A percentile compares a stretch with the other conserved stretches of the same genome.
Evolutionary conservation across 2,797 vertebrate species (phyloP).

Genomic region (Pseudochaenichthys georgianus): DNA sequence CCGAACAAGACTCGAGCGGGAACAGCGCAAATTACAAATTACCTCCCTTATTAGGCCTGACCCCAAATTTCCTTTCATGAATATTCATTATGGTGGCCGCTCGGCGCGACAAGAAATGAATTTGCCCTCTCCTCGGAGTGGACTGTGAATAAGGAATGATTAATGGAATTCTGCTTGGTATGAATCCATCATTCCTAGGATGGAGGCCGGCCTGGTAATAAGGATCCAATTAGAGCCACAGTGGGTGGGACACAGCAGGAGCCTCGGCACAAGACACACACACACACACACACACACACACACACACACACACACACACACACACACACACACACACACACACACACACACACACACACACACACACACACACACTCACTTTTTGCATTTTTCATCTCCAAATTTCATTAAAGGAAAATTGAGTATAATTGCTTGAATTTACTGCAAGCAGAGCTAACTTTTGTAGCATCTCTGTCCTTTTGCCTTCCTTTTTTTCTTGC

Average conservation of each 20-base stretch:
- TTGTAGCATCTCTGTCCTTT: conserved; percentile 28
- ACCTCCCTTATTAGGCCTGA: conserved; percentile 89
- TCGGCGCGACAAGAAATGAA: conserved; percentile 81
- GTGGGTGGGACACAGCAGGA: conserved; percentile 83
- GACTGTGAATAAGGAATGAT: conserved; percentile 90
- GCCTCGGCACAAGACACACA: conserved; percentile 59
- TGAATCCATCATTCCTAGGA: conserved; percentile 87
- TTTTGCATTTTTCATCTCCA: conserved; percentile 43
- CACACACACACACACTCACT: conserved; percentile 6
- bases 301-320: no score
- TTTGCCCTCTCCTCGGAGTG: conserved; percentile 82
- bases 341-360: no score
- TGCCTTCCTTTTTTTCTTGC: conserved; percentile 7
- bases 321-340: no score
- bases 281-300: no score
- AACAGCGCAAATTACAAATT: conserved; percentile 90
- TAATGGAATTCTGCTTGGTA: conserved; percentile 88
- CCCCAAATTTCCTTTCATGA: conserved; percentile 90
- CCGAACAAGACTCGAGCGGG: conserved; percentile 82
- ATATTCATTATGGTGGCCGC: conserved; percentile 87
- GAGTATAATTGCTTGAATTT: conserved; percentile 55
- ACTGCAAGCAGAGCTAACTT: conserved; percentile 50
- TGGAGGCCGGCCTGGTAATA: conserved; percentile 84
- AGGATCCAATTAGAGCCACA: conserved; percentile 90
- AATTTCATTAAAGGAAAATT: conserved; percentile 55